Conservation (phyloP, 2,888 invertebrate species). For the Caradrina kadenii region DNA sequence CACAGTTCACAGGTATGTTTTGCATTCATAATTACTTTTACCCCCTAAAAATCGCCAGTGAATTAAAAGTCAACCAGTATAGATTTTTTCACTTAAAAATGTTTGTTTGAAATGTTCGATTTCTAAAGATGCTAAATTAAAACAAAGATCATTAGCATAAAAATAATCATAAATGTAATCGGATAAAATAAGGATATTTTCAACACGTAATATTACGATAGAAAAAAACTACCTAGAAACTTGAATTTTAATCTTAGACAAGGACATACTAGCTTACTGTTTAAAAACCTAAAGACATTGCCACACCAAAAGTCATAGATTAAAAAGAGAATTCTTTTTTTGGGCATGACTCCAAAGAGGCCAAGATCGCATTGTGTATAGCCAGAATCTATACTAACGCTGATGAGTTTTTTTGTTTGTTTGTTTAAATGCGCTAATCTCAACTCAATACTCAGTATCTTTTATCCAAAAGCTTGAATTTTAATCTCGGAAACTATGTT, state of each 20-base stretch:
- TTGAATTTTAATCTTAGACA: constrained; percentile 5
- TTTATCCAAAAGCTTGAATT: too few species aligned
- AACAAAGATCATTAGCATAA: constrained; percentile 25
- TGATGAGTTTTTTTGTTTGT: too few species aligned
- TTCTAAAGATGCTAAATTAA: constrained; percentile 13
- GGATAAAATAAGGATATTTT: constrained; percentile 23
- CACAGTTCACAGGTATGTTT: too few species aligned
- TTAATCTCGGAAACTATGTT: too few species aligned
- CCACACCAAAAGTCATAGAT: constrained; percentile 13
- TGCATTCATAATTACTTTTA: too few species aligned
- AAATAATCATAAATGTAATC: constrained; percentile 24
- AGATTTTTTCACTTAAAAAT: neutral
- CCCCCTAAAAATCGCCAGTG: too few species aligned
- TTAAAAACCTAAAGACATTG: constrained; percentile 7
- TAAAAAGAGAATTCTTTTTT: constrained; percentile 25
- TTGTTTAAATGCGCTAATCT: too few species aligned
- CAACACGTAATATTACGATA: constrained; percentile 4
- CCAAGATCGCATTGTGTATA: constrained; percentile 53
- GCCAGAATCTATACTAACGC: constrained; percentile 5
- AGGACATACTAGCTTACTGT: neutral
- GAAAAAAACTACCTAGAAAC: neutral
- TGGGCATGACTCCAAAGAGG: constrained; percentile 44
- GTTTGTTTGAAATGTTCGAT: too few species aligned
- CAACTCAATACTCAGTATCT: too few species aligned
- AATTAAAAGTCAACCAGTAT: too few species aligned